phyloP scores from a whole-genome alignment of 2,113 vertebrate species.

The Oryctolagus cuniculus region DNA sequence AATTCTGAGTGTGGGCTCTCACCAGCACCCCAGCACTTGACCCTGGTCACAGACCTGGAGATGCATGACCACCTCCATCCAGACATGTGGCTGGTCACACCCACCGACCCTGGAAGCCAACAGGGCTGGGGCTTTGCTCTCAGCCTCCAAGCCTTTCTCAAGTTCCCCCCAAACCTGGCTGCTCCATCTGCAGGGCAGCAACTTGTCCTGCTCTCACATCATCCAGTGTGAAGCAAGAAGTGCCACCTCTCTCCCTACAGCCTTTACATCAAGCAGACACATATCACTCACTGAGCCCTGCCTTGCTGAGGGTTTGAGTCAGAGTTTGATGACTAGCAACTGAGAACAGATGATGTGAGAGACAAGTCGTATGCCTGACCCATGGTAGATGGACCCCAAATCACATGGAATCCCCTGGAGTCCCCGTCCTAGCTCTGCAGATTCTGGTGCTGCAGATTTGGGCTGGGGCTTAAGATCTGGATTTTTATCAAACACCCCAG shows the following conservation, averaged over 20 bases:
- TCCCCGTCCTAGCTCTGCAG: neutral
- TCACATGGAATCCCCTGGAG: neutral
- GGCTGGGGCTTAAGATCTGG: neutral
- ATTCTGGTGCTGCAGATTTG: neutral
- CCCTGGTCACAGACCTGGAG: neutral
- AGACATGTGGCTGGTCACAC: neutral
- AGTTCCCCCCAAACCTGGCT: neutral
- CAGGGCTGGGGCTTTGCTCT: neutral
- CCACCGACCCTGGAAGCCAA: neutral
- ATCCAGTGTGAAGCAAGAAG: neutral
- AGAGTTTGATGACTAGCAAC: neutral
- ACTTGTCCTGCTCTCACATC: neutral
- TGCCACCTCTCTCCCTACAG: neutral
- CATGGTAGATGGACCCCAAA: neutral
- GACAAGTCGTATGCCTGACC: neutral
- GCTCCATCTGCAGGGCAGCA: neutral
- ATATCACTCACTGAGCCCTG: neutral
- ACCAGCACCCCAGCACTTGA: neutral
- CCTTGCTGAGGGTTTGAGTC: neutral
- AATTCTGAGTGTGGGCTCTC: constrained; percentile 47
- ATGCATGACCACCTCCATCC: neutral
- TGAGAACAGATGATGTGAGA: neutral
- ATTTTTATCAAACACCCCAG: neutral
- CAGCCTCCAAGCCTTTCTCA: too few species aligned
- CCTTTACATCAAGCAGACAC: neutral